These are phyloP conservation scores for Coenonympha glycerion DNA, from an alignment of 2,888 invertebrate species.

Conservation along the genomic window DNA sequence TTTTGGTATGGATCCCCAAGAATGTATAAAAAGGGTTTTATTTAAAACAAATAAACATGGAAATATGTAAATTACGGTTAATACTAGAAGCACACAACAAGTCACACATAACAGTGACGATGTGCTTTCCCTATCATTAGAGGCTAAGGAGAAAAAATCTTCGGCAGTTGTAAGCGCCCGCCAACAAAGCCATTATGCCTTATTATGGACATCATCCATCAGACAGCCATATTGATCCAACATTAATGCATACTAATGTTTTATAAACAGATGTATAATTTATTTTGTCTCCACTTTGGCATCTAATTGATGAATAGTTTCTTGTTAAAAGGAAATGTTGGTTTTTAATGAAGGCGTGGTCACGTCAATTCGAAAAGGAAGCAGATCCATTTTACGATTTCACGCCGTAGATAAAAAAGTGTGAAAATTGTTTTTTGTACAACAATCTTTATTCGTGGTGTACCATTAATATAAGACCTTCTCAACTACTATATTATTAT, in stretches of 20 bases:
- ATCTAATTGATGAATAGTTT: conserved; percentile 69
- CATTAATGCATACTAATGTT: conserved; percentile 74
- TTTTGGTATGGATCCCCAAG: no score
- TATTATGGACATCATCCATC: conserved; percentile 74
- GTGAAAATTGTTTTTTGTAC: conserved; percentile 47
- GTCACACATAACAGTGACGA: conserved; percentile 60
- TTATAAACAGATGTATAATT: conserved; percentile 76
- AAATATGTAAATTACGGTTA: conserved; percentile 31
- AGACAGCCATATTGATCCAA: conserved; percentile 70
- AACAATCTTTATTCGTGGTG: conserved; percentile 21
- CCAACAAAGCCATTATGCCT: conserved; percentile 73
- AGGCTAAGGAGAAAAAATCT: conserved; percentile 61
- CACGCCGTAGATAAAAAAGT: conserved; percentile 58
- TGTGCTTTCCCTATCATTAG: conserved; percentile 67
- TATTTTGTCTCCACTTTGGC: conserved; percentile 72
- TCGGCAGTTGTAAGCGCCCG: conserved; percentile 61
- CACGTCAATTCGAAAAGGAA: conserved; percentile 51
- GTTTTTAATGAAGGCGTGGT: conserved; percentile 65
- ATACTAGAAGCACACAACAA: conserved; percentile 62
- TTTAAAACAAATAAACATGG: conserved; percentile 17
- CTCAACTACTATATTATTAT: not conserved
- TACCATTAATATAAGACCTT: not conserved
- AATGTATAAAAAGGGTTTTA: not conserved
- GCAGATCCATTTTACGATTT: conserved; percentile 62
- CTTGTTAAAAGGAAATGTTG: conserved; percentile 60